Percentiles rank a stretch among this genome's conserved stretches.
These are phyloP conservation scores for Trachelus stipa DNA, from an alignment of 2,888 invertebrate genomes.

Conservation along the genomic window DNA sequence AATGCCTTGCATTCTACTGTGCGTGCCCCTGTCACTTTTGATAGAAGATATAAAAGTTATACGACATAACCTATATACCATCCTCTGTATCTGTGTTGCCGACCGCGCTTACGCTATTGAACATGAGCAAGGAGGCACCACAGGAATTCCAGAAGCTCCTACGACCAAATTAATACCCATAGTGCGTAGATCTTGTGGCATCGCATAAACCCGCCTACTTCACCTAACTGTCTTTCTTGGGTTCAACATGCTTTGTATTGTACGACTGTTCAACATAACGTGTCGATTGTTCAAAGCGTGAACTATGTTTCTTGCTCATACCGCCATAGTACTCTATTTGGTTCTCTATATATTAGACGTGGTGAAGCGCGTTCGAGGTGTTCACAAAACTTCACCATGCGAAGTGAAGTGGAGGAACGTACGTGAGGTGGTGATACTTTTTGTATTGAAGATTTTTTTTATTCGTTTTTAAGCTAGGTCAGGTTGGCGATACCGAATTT, in stretches of 20 bases:
- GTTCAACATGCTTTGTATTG: not conserved
- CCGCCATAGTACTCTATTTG: conserved; percentile 29
- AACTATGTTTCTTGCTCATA: conserved; percentile 30
- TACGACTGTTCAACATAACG: conserved; percentile 7
- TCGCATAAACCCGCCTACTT: conserved; percentile 31
- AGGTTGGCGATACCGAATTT: not conserved
- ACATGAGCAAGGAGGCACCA: not conserved
- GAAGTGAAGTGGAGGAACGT: not conserved
- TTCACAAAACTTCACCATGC: not conserved
- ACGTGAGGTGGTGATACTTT: not conserved
- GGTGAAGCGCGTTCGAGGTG: conserved; percentile 7
- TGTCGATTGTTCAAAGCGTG: conserved; percentile 20
- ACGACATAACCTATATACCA: not conserved
- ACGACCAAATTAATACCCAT: conserved; percentile 38
- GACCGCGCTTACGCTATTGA: not conserved
- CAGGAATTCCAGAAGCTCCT: not conserved
- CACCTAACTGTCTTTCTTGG: conserved; percentile 14
- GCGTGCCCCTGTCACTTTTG: not conserved
- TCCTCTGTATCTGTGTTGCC: not conserved
- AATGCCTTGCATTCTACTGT: not conserved
- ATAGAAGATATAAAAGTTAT: not conserved
- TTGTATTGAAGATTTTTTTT: not conserved
- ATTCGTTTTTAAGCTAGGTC: not conserved
- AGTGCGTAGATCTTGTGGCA: conserved; percentile 26
- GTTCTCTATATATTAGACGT: conserved; percentile 29